Evolutionary conservation across 2,888 invertebrate genomes (phyloP), one percentile per base, ranked within the genome.

Genomic region (Drosophila birchii): DNA sequence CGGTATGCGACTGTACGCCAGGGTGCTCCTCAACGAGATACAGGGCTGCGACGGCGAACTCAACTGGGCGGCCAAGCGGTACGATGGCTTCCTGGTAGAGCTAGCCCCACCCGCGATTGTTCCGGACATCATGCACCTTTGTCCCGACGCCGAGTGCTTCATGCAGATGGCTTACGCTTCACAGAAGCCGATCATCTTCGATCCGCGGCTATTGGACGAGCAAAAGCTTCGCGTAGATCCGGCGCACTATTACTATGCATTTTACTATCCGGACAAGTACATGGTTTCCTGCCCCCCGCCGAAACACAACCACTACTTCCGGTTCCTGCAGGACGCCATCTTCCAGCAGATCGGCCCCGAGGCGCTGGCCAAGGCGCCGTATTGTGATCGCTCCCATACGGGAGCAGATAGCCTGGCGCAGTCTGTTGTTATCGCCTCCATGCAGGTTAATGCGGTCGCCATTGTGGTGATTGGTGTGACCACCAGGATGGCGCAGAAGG

Each of bases 211-310:
- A 0, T 70, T 92, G 29, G 76, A 76, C 7, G 70, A 80, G 29
- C 80, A 86, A 16, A 79, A 76, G 14, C 59, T 90, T 5, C 73
- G 78, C 0, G 72, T 91, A 0, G 78, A 85, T 63, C 82, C 88
- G 1, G 70, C 61, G 0, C 79, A 90, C 53, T 85, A 88, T 20
- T 63, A 67, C 14, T 81, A 88, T 29, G 66, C 89, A 8, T 91
- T 90, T 60, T 90, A 79, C 44, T 91, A 90, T 74, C 91, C 92
- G 14, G 92, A 92, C 54, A 92, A 91, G 51, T 91, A 80, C 49
- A 7, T 91, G 32, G 64, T 90, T 8, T 81, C 76, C 1, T 77
- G 78, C 5, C 39, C 75, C 0, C 55, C 67, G 0, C 55, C 68
- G 0, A 54, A 38, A 0, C 26, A 43, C 5, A 53, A 60, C 0